phyloP scores from a whole-genome alignment of 2,113 vertebrate genomes.

The Poeciliopsis prolifica region DNA sequence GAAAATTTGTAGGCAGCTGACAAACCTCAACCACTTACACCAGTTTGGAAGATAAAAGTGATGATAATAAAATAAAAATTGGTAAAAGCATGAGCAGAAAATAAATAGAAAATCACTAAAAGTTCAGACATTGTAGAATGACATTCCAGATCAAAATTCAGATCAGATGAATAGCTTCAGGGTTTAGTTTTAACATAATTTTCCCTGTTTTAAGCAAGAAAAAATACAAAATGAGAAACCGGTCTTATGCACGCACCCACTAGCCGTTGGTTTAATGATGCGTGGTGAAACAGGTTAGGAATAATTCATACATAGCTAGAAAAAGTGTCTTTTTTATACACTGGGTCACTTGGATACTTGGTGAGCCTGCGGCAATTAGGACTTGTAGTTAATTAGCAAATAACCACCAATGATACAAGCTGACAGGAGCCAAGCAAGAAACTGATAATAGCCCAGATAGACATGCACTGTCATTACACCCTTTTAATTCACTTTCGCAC shows the following conservation, averaged over 20 bases:
- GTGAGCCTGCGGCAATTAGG: slow-evolving; percentile 48
- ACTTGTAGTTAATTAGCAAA: slow-evolving; percentile 61
- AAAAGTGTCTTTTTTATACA: slow-evolving; percentile 28
- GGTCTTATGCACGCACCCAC: neutral
- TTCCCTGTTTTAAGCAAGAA: slow-evolving; percentile 15
- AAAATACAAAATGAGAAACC: slow-evolving; percentile 8
- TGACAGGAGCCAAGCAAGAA: slow-evolving; percentile 41
- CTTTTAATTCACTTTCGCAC: slow-evolving; percentile 22
- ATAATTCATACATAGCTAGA: slow-evolving; percentile 38
- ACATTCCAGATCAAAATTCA: neutral
- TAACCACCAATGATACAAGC: slow-evolving; percentile 52
- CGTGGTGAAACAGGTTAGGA: slow-evolving; percentile 36
- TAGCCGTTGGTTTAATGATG: slow-evolving; percentile 8
- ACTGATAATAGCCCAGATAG: slow-evolving; percentile 53
- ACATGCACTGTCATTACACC: slow-evolving; percentile 45
- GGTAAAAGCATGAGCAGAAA: neutral
- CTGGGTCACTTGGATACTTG: slow-evolving; percentile 47
- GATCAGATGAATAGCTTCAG: neutral
- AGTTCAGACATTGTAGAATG: too few relatives aligned
- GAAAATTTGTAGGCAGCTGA: too few relatives aligned
- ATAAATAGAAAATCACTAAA: neutral
- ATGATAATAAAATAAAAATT: too few relatives aligned
- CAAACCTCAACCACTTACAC: neutral
- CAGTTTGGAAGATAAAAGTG: too few relatives aligned
- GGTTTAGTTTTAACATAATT: too few relatives aligned